Conservation (phyloP, 1,140 invertebrate species). For the Dendrolimus punctatus region DNA sequence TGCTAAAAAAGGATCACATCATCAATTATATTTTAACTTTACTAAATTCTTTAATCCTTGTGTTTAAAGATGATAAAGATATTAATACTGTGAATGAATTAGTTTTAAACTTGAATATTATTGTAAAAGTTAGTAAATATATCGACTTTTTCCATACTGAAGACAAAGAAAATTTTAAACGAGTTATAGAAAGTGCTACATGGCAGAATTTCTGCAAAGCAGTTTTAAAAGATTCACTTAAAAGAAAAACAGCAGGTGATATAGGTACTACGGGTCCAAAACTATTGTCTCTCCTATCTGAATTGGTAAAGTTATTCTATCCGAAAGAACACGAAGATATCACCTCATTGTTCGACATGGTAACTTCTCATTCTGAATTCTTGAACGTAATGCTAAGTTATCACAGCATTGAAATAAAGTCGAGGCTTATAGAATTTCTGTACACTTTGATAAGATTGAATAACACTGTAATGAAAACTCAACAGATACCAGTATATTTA, state of each 20-base stretch:
- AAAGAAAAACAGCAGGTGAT: conserved; percentile 58
- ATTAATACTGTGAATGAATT: conserved; percentile 58
- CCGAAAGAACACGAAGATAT: conserved; percentile 65
- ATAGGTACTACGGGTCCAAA: conserved; percentile 29
- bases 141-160: conserved; percentile 34
- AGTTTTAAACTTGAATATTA: conserved; percentile 50
- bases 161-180: conserved; percentile 55
- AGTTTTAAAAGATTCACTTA: conserved; percentile 77
- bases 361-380: conserved; percentile 82
- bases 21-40: conserved; percentile 72
- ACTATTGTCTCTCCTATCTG: conserved; percentile 72
- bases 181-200: conserved; percentile 70
- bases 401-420: conserved; percentile 70
- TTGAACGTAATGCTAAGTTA: conserved; percentile 75
- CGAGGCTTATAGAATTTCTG: conserved; percentile 75
- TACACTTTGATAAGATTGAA: conserved; percentile 74
- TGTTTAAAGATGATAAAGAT: conserved; percentile 70
- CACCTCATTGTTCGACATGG: conserved; percentile 79
- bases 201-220: conserved; percentile 79
- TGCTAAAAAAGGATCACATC: conserved; percentile 53
- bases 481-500: conserved; percentile 80
- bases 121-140: conserved; percentile 29
- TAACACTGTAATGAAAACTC: conserved; percentile 73
- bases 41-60: conserved; percentile 69
- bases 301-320: conserved; percentile 74